These are phyloP conservation scores for Glyptemys insculpta DNA, from an alignment of 2,797 vertebrate species.

Conservation along the genomic window DNA sequence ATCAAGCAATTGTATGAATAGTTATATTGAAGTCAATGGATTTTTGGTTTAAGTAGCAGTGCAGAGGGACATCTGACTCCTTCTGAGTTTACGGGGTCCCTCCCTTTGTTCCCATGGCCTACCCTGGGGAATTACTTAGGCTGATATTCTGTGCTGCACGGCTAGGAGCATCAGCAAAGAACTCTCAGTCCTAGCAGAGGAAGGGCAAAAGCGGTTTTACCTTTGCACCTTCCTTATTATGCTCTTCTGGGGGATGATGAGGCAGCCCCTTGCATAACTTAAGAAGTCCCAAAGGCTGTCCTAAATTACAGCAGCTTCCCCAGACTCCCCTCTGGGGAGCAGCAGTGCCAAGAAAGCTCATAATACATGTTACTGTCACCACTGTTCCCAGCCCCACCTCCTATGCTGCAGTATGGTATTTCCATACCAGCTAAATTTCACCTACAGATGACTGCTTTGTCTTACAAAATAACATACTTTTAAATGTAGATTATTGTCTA, in stretches of 20 bases:
- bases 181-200: neutral
- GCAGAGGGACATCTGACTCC: neutral
- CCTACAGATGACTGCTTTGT: neutral
- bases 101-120: neutral
- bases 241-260: neutral
- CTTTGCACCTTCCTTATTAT: neutral
- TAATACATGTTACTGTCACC: neutral
- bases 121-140: no score
- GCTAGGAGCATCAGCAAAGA: neutral
- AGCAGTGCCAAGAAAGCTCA: neutral
- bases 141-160: no score
- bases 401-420: neutral
- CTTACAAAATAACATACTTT: neutral
- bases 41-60: neutral
- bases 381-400: neutral
- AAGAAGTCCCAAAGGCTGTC: neutral
- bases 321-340: neutral
- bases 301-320: neutral
- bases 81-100: neutral
- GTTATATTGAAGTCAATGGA: neutral
- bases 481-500: neutral
- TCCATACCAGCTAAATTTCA: neutral
- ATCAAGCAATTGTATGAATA: neutral
- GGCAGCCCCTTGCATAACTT: fast-evolving
- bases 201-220: neutral